Evolutionary conservation across 2,797 vertebrate genomes (phyloP).

Genomic region (Cygnus olor): DNA sequence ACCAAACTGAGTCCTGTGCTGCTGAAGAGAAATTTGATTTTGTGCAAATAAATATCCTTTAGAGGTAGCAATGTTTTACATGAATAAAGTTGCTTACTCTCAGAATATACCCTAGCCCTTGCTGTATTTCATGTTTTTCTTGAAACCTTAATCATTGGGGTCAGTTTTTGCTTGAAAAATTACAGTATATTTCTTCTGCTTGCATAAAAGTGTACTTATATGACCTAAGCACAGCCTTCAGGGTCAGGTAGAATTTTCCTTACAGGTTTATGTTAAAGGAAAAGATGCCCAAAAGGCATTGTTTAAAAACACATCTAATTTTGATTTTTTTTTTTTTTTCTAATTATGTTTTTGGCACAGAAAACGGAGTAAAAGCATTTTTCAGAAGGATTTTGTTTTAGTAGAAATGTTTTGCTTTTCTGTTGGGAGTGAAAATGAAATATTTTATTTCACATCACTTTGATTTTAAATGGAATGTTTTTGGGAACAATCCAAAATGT

Average conservation of each 20-base stretch:
- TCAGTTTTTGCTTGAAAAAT: background rate
- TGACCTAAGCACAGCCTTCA: background rate
- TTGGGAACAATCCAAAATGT: background rate
- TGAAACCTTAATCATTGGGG: background rate
- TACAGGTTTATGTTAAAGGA: background rate
- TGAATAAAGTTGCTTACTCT: background rate
- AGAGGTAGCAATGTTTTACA: background rate
- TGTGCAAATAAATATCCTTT: background rate
- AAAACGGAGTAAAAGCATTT: background rate
- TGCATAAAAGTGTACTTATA: background rate
- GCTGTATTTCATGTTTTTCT: background rate
- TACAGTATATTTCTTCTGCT: background rate
- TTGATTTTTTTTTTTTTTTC: background rate
- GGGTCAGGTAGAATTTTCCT: background rate
- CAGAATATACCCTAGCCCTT: background rate
- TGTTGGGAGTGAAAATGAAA: background rate
- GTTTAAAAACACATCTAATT: background rate
- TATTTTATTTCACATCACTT: background rate
- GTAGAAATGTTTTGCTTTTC: background rate
- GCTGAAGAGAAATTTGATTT: background rate
- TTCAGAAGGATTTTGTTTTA: background rate
- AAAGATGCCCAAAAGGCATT: background rate
- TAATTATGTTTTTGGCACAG: background rate
- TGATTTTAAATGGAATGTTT: background rate
- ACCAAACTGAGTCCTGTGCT: fast-evolving